phyloP scores from a whole-genome alignment of 2,888 invertebrate species.

The Melanchra persicariae region DNA sequence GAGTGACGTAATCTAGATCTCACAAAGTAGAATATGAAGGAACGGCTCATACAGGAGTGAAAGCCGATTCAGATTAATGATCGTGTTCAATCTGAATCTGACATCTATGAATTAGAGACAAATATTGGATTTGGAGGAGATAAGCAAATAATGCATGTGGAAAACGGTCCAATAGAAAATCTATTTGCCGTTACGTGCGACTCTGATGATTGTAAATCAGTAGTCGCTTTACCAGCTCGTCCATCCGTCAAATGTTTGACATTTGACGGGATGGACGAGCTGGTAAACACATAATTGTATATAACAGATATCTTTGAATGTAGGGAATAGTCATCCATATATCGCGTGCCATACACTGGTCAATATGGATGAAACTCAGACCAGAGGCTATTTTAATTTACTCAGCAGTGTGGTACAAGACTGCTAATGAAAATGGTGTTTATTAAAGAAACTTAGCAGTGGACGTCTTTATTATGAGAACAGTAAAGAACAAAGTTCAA shows the following conservation, averaged over 20 bases:
- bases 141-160: not conserved
- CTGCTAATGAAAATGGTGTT: not conserved
- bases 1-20: constrained; percentile 16
- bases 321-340: not conserved
- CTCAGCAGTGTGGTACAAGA: not conserved
- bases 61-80: constrained; percentile 1
- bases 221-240: no score
- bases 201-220: constrained; percentile 1
- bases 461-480: not conserved
- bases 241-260: no score
- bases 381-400: not conserved
- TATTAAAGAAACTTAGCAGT: not conserved
- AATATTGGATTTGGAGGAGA: not conserved
- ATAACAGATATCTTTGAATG: not conserved
- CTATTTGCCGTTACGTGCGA: not conserved
- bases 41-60: not conserved
- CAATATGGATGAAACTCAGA: not conserved
- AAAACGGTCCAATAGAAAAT: not conserved
- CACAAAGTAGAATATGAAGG: constrained; percentile 20
- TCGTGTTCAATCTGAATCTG: not conserved
- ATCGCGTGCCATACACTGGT: not conserved
- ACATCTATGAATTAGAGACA: not conserved
- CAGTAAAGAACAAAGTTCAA: not conserved
- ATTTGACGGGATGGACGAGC: constrained; percentile 10
- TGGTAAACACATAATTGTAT: not conserved